Conservation (phyloP, 2,113 vertebrate genomes). For the Mobula birostris region DNA sequence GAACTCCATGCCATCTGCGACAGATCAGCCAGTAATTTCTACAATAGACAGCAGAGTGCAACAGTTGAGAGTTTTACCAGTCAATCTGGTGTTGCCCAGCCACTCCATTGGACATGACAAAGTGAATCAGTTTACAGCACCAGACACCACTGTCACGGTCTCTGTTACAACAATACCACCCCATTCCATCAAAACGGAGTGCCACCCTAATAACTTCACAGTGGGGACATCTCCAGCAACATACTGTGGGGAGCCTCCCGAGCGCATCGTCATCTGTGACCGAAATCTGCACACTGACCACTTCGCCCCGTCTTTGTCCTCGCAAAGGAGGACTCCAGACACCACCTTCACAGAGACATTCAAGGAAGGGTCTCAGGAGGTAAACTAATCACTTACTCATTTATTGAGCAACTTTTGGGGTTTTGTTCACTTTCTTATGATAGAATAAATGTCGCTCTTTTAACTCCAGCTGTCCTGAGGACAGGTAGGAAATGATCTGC, state of each 20-base stretch:
- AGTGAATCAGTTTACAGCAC: constrained; percentile 71
- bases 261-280: constrained; percentile 70
- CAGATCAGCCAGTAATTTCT: constrained; percentile 63
- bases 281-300: constrained; percentile 72
- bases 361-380: constrained; percentile 90
- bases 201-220: constrained; percentile 67
- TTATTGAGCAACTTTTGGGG: neutral
- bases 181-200: constrained; percentile 86
- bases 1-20: constrained; percentile 61
- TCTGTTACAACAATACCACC: constrained; percentile 81
- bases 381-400: constrained; percentile 44
- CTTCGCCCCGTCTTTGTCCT: constrained; percentile 69
- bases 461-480: neutral
- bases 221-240: constrained; percentile 67
- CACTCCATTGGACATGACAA: constrained; percentile 78
- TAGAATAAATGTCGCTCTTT: neutral
- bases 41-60: constrained; percentile 80
- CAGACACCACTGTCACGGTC: constrained; percentile 88
- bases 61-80: constrained; percentile 80
- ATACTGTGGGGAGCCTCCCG: constrained; percentile 68
- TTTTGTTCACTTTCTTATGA: neutral
- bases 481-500: neutral
- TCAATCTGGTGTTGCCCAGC: constrained; percentile 77
- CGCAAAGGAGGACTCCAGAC: constrained; percentile 84
- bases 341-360: constrained; percentile 89